These are phyloP conservation scores for Echiichthys vipera DNA, from an alignment of 2,797 vertebrate species.

Conservation along the genomic window DNA sequence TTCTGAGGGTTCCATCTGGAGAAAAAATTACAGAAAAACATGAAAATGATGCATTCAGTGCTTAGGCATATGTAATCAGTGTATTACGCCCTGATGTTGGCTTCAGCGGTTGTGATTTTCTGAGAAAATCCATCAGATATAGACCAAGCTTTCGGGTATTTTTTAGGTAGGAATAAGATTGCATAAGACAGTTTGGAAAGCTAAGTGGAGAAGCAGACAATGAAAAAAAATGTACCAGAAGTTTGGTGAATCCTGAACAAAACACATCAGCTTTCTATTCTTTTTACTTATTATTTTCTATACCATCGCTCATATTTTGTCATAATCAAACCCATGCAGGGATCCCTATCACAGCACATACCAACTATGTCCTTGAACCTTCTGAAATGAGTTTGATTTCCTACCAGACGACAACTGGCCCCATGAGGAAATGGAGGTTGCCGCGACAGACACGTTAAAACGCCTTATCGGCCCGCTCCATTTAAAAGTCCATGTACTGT, in stretches of 20 bases:
- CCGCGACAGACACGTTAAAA: conserved; percentile 58
- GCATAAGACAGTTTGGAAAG: not conserved
- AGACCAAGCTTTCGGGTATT: not conserved
- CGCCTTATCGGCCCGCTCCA: conserved; percentile 45
- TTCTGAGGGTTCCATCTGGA: conserved; percentile 51
- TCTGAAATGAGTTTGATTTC: conserved; percentile 69
- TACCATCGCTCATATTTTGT: conserved; percentile 10
- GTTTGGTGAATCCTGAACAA: not conserved
- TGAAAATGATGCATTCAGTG: conserved; percentile 43
- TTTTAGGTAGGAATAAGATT: not conserved
- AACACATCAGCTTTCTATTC: not conserved
- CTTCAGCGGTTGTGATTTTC: conserved; percentile 5
- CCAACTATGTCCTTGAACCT: conserved; percentile 22
- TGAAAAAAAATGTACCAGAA: not conserved
- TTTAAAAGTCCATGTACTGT: conserved; percentile 62
- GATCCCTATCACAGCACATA: conserved; percentile 17
- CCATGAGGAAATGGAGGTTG: conserved; percentile 67
- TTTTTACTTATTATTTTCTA: conserved; percentile 8
- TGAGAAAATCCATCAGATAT: conserved; percentile 5
- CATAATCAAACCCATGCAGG: conserved; percentile 31
- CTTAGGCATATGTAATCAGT: conserved; percentile 51
- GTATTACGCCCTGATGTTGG: not conserved
- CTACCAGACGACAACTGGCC: conserved; percentile 60
- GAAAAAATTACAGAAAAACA: conserved; percentile 42
- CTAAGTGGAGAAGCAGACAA: not conserved